Evolutionary conservation across 2,888 invertebrate genomes (phyloP), one percentile per base, ranked within the genome.

Genomic region (Acleris cristana): DNA sequence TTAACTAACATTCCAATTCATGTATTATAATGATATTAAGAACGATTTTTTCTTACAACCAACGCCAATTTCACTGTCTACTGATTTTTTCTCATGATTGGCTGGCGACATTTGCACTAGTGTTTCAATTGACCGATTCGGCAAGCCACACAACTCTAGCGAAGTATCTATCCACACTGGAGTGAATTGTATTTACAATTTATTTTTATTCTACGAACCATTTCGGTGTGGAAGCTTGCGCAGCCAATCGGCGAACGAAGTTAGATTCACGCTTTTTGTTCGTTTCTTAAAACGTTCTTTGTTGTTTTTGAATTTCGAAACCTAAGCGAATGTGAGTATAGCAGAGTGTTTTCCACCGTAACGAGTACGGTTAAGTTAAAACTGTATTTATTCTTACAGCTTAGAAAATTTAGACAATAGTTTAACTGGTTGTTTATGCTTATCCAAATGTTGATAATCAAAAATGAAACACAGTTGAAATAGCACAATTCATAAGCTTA

Each of bases 51-150:
- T 4, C 40, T 40, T 10, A 12, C 12, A 4, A 14, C 48, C 18
- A 0, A 16, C 3, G n/a, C n/a, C 8, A 16, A 48, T 48, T 48
- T n/a, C 12, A 48, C 2, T 26, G 48, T 52, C 66, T 66, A 48
- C 66, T 67, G 63, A 48, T 54, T 26, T 40, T 58, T 58, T 62
- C 34, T 57, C 52, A 48, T 34, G 40, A 34, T 30, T 23, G 77
- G 67, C 75, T 73, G 79, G 77, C 78, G 85, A 85, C 88, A 88
- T 87, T 87, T 87, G 82, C 81, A 78, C 78, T 80, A 76, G 76
- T 76, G 79, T 78, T 81, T 79, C 78, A 79, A 84, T 81, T 86
- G 86, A 86, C 85, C 85, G 85, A 82, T 83, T 81, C 81, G 77
- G 73, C 72, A 68, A 72, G 72, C 74, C 75, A 72, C 74, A 63